Evolutionary conservation across 2,888 invertebrate species (phyloP).

Genomic region (Aelia acuminata): DNA sequence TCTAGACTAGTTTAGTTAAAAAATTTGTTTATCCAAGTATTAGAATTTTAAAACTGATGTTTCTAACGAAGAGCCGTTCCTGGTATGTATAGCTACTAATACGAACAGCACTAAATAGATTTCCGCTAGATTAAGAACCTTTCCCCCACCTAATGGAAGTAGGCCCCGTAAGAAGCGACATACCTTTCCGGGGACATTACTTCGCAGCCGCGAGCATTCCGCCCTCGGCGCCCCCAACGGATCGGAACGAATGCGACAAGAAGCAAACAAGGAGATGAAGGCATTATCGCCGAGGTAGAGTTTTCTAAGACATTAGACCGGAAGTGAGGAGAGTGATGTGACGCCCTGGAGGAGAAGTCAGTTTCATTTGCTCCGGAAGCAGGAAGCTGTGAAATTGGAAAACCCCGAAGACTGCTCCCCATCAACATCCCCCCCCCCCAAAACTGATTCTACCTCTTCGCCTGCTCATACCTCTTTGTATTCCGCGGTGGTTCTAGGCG

Average conservation of each 20-base stretch:
- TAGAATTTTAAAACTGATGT: no score
- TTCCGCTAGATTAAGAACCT: no score
- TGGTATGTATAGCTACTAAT: no score
- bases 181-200: background rate
- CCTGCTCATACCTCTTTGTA: background rate
- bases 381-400: conserved; percentile 66
- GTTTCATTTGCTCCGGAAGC: conserved; percentile 65
- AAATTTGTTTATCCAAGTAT: no score
- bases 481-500: background rate
- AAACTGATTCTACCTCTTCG: background rate
- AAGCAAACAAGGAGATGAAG: conserved; percentile 60
- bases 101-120: no score
- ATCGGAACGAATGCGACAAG: background rate
- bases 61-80: no score
- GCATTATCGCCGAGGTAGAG: conserved; percentile 64
- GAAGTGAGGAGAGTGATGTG: background rate
- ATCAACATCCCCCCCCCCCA: background rate
- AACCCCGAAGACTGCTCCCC: conserved; percentile 60
- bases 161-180: background rate
- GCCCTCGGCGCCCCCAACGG: background rate
- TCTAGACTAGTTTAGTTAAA: no score
- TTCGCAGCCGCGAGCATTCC: background rate
- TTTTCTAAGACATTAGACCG: conserved; percentile 64
- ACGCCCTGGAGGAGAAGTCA: conserved; percentile 60
- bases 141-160: no score